These are phyloP conservation scores for Ambastaia sidthimunki DNA, from an alignment of 2,797 vertebrate species.

Conservation along the genomic window DNA sequence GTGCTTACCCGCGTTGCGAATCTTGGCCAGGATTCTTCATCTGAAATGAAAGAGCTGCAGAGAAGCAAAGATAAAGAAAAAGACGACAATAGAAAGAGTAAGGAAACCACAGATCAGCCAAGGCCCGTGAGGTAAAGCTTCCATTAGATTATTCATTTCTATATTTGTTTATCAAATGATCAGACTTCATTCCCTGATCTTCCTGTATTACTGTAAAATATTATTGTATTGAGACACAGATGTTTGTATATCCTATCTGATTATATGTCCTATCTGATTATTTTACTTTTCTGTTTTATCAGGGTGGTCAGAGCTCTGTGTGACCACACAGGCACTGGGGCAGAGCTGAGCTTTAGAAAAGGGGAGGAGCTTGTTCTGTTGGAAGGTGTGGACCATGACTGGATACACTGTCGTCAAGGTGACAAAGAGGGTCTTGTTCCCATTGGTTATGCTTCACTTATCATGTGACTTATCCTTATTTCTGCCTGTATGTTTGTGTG, in stretches of 20 bases:
- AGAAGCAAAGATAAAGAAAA: conserved; percentile 57
- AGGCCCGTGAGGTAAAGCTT: conserved; percentile 73
- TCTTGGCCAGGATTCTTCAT: conserved; percentile 67
- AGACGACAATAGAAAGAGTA: conserved; percentile 53
- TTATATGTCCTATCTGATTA: neutral
- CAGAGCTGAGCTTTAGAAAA: conserved; percentile 86
- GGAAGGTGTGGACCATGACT: conserved; percentile 89
- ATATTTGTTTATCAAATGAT: neutral
- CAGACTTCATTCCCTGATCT: neutral
- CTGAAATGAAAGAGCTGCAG: conserved; percentile 62
- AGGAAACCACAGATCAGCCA: conserved; percentile 69
- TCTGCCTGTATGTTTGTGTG: conserved; percentile 46
- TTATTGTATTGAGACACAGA: neutral
- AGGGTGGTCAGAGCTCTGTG: conserved; percentile 91
- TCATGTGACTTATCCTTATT: conserved; percentile 79
- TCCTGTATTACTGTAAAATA: neutral
- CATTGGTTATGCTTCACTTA: conserved; percentile 93
- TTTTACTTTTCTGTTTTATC: conserved; percentile 42
- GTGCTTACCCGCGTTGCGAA: conserved; percentile 77
- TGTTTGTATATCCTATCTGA: neutral
- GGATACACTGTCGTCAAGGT: conserved; percentile 90
- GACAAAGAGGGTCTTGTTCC: conserved; percentile 88
- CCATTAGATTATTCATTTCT: neutral
- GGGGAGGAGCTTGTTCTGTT: conserved; percentile 89
- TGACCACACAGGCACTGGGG: conserved; percentile 79